Evolutionary conservation across 2,113 vertebrate species (phyloP).

Genomic region (Clarias macrocephalus): DNA sequence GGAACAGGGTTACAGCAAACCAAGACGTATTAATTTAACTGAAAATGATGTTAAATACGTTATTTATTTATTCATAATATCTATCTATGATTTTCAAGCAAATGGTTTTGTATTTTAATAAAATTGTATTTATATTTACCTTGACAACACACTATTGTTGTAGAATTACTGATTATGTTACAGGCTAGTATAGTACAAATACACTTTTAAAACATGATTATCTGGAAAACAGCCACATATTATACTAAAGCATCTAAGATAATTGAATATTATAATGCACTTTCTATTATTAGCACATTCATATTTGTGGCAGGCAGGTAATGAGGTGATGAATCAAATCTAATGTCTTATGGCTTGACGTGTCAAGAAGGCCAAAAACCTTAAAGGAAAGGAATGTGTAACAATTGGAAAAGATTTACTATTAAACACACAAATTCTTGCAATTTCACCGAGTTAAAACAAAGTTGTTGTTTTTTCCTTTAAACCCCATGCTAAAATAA

Average conservation of each 20-base stretch:
- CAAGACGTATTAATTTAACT: too few species aligned
- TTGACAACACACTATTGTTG: too few species aligned
- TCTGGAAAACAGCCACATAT: too few species aligned
- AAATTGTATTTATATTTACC: too few species aligned
- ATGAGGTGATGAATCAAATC: not conserved
- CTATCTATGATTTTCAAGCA: too few species aligned
- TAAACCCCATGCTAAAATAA: not conserved
- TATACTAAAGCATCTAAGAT: not conserved
- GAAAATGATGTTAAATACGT: too few species aligned
- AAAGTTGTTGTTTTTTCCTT: not conserved
- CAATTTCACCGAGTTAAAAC: not conserved
- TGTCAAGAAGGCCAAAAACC: not conserved
- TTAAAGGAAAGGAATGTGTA: not conserved
- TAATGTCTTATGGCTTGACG: not conserved
- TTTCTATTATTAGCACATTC: not conserved
- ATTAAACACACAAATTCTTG: not conserved
- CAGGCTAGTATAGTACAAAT: too few species aligned
- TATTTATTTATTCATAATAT: too few species aligned
- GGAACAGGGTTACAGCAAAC: too few species aligned
- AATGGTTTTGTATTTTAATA: too few species aligned
- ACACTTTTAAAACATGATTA: too few species aligned
- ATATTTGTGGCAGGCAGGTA: not conserved
- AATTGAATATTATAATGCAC: not conserved
- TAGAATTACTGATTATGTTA: too few species aligned
- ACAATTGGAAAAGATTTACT: not conserved